Conservation (phyloP, 2,113 vertebrate genomes). For the Syrrhaptes paradoxus region DNA sequence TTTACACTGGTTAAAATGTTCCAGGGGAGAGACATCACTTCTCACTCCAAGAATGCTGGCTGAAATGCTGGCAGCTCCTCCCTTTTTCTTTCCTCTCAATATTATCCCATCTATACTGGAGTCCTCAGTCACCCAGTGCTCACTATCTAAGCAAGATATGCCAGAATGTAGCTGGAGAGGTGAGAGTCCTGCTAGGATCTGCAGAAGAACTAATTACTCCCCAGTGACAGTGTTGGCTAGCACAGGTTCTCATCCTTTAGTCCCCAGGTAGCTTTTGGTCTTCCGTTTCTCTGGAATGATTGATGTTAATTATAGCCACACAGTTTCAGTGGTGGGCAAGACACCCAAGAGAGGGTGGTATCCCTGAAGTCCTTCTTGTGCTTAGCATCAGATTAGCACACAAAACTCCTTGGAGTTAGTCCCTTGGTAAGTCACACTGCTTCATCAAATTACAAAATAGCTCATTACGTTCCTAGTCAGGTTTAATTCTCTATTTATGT, state of each 20-base stretch:
- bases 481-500: not conserved
- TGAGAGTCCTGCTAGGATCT: not conserved
- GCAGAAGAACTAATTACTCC: not conserved
- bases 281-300: not conserved
- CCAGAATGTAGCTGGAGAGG: not conserved
- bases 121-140: not conserved
- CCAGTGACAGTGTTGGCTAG: not conserved
- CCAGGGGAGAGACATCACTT: not conserved
- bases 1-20: not conserved
- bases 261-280: not conserved
- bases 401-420: not conserved
- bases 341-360: not conserved
- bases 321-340: not conserved
- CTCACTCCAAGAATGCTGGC: not conserved
- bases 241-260: not conserved
- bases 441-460: not conserved
- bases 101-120: not conserved
- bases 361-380: not conserved
- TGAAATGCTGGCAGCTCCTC: not conserved
- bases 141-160: not conserved
- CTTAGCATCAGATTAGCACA: not conserved
- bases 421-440: not conserved
- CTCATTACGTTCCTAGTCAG: not conserved
- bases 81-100: not conserved
- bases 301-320: not conserved